Base-by-base conservation (phyloP, 2,888 invertebrate species). In the Hydroisotoma schaefferi region DNA sequence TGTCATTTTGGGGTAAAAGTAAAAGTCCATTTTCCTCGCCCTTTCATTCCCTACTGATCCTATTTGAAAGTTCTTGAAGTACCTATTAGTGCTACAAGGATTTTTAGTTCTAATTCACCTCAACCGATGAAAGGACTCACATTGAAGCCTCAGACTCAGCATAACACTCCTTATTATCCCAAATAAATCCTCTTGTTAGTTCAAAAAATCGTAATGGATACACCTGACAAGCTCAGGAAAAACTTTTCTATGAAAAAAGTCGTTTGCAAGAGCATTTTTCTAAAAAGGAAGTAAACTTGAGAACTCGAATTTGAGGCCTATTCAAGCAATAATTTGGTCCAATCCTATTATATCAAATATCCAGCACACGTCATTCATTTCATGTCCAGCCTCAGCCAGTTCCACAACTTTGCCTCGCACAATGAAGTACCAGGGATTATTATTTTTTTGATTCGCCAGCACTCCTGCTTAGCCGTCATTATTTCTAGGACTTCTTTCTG, bases 161-260 rank as follows among this genome's bases (percentile, higher is more conserved):
- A 18, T 43, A 15, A 33, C 33, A 8, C 33, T 33, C 33, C 12
- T 12, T 8, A 33, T 33, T 33, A n/a, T n/a, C n/a, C n/a, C n/a
- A 40, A 33, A 33, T 33, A 15, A 33, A 40, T 15, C 40, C 40
- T 15, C 40, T 62, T 62, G 62, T 62, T 62, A 62, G 53, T 28
- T 58, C 51, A 26, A 49, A 52, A 53, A 59, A 53, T 28, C 49
- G 63, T 63, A 63, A 63, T 57, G 54, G 63, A 63, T 63, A 63
- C 51, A 57, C 40, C 55, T 60, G 57, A 59, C 43, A 44, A 29
- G 18, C 10, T 37, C n/a, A 38, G 8, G 23, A 4, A 23, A 6
- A 46, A 15, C 3, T 33, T 12, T 33, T 12, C 8, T 33, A 6
- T 12, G 8, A 15, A 6, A 2, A 22, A 20, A 23, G 4, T 46